Conservation (phyloP, 2,797 vertebrate species). For the Scarus forsteni region DNA sequence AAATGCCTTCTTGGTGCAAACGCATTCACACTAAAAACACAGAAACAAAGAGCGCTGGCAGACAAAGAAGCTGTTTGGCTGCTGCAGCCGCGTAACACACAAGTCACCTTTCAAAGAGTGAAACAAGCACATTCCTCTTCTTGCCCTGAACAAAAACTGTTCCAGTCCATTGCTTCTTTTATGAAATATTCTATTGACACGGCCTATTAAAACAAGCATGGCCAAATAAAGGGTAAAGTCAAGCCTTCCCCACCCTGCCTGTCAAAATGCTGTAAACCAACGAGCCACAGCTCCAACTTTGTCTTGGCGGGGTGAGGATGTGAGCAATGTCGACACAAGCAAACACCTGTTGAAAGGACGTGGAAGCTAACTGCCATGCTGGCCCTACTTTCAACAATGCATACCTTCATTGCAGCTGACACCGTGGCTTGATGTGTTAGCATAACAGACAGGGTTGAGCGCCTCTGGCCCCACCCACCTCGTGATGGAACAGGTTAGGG, state of each 20-base stretch:
- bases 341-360: slow-evolving; percentile 81
- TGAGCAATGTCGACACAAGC: slow-evolving; percentile 74
- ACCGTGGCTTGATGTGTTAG: slow-evolving; percentile 57
- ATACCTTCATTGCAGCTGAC: slow-evolving; percentile 75
- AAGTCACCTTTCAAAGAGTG: slow-evolving; percentile 81
- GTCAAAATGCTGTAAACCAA: slow-evolving; percentile 68
- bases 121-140: slow-evolving; percentile 80
- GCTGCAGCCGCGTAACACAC: slow-evolving; percentile 62
- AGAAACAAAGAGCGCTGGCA: slow-evolving; percentile 80
- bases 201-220: slow-evolving; percentile 79
- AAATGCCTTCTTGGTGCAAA: slow-evolving; percentile 59
- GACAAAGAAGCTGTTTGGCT: slow-evolving; percentile 76
- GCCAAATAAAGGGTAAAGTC: slow-evolving; percentile 75
- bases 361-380: slow-evolving; percentile 80
- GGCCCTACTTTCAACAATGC: slow-evolving; percentile 76
- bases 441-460: slow-evolving; percentile 54
- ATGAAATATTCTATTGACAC: slow-evolving; percentile 80
- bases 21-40: slow-evolving; percentile 70
- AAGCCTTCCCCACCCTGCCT: slow-evolving; percentile 59
- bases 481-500: slow-evolving; percentile 78
- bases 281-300: slow-evolving; percentile 57
- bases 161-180: slow-evolving; percentile 82
- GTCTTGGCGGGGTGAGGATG: slow-evolving; percentile 68
- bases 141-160: slow-evolving; percentile 76
- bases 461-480: slow-evolving; percentile 62